phyloP scores from a whole-genome alignment of 2,888 invertebrate species.

The Drosophila hawaiiensis region DNA sequence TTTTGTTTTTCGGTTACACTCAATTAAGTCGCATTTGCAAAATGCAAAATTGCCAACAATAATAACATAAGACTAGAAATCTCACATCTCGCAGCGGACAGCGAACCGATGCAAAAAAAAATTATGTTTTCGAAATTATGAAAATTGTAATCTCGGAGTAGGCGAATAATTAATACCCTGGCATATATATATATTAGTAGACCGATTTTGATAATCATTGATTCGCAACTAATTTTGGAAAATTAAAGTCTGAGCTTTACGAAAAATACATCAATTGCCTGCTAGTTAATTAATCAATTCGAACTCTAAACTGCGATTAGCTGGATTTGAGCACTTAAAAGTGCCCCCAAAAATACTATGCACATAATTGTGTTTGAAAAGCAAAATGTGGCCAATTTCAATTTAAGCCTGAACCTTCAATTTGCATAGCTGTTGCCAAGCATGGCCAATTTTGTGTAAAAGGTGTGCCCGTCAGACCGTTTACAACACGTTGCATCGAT shows the following conservation, averaged over 20 bases:
- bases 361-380: neutral
- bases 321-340: neutral
- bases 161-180: neutral
- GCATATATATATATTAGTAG: neutral
- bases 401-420: conserved; percentile 41
- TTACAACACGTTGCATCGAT: conserved; percentile 42
- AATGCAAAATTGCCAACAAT: conserved; percentile 69
- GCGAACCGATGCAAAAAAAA: conserved; percentile 31
- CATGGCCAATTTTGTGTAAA: conserved; percentile 60
- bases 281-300: conserved; percentile 6
- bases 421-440: conserved; percentile 65
- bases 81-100: conserved; percentile 48
- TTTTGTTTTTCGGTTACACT: conserved; percentile 80
- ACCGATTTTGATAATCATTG: neutral
- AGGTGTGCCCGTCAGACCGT: conserved; percentile 63
- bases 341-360: conserved; percentile 2
- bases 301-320: neutral
- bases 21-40: conserved; percentile 81
- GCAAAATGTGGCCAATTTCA: conserved; percentile 47
- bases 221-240: neutral
- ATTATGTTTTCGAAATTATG: conserved; percentile 50
- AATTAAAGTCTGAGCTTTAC: neutral
- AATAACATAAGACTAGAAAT: conserved; percentile 38
- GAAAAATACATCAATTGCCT: neutral
- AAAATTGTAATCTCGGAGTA: neutral